Base-by-base conservation (phyloP, 2,797 vertebrate genomes). In the Lerista edwardsae region DNA sequence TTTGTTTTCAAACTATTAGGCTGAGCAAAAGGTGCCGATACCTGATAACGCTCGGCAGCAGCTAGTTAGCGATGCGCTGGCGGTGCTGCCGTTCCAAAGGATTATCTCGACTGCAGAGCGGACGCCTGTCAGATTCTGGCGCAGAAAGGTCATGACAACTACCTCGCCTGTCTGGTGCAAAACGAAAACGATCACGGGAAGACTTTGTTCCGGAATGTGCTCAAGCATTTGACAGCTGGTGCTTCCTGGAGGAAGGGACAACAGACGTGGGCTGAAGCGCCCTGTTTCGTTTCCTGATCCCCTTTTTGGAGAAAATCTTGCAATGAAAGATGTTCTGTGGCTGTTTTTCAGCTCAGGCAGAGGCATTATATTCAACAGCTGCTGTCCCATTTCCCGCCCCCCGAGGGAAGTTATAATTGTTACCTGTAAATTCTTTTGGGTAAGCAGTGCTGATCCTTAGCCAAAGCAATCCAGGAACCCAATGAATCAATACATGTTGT, bases 21-120 rank as follows among this genome's bases (percentile, higher is more conserved):
- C 86, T 69, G 68, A 90, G 87, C 71, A 80, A 91, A 91, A 94
- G 92, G 92, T 92, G 91, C 87, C 88, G 86, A 87, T 89, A 73
- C 75, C 88, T 80, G 92, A 93, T 92, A 91, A 93, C 81, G 27
- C 84, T 86, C 55, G 64, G 5, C 34, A 57, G 69, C 55, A 79
- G 83, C 81, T 87, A 67, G 83, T 88, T 87, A 88, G 77, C 90
- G 90, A 85, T 87, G 84, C 64, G 65, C 51, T 68, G 41, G 87
- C 74, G 21, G 79, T 85, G 68, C 47, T 75, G 75, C 81, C 39
- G 88, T 85, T 80, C 71, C 55, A 41, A 75, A 44, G 75, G 84
- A 79, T 25, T 89, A 73, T 79, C 82, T 83, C 72, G 29, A 68
- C 76, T 23, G 62, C 59, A 84, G 72, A 85, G 84, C 21, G 36